These are phyloP conservation scores for Chinchilla lanigera DNA, from an alignment of 2,113 vertebrate species.

Conservation along the genomic window DNA sequence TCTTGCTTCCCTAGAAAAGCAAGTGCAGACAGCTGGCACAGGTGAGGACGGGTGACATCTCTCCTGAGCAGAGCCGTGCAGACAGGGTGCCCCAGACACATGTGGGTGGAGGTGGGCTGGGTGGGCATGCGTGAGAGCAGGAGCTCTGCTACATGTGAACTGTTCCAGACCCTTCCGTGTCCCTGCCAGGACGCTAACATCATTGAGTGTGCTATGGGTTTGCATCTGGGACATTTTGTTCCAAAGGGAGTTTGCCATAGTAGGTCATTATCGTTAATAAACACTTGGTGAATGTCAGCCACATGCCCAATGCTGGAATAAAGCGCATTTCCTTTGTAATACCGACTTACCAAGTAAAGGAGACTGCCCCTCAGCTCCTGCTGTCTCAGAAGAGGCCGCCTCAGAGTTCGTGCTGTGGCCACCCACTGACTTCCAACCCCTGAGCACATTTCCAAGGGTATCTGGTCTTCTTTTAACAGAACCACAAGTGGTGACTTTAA, in stretches of 20 bases:
- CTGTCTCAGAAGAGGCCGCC: background rate
- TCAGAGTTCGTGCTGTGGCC: background rate
- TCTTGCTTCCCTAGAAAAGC: slow-evolving; percentile 19
- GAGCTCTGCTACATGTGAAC: background rate
- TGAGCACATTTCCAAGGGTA: background rate
- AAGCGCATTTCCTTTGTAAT: background rate
- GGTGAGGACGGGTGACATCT: background rate
- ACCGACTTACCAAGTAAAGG: slow-evolving; percentile 30
- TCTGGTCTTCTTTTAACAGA: slow-evolving; percentile 56
- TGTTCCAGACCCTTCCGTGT: slow-evolving; percentile 31
- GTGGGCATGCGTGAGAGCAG: background rate
- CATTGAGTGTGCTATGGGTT: slow-evolving; percentile 38
- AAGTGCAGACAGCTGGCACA: background rate
- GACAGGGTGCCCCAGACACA: background rate
- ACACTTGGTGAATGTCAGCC: slow-evolving; percentile 64
- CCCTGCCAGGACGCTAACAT: slow-evolving; percentile 64
- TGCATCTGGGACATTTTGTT: slow-evolving; percentile 67
- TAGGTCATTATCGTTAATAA: slow-evolving; percentile 78
- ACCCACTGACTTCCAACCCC: background rate
- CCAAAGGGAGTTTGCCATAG: slow-evolving; percentile 64
- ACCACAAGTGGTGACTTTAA: background rate
- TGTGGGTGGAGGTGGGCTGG: background rate
- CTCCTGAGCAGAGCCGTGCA: background rate
- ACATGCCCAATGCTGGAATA: slow-evolving; percentile 57
- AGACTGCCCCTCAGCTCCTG: background rate